Percentiles rank a stretch among this genome's conserved stretches.
Evolutionary conservation across 2,888 invertebrate species (phyloP).

Genomic region (Tenthredo amoena): DNA sequence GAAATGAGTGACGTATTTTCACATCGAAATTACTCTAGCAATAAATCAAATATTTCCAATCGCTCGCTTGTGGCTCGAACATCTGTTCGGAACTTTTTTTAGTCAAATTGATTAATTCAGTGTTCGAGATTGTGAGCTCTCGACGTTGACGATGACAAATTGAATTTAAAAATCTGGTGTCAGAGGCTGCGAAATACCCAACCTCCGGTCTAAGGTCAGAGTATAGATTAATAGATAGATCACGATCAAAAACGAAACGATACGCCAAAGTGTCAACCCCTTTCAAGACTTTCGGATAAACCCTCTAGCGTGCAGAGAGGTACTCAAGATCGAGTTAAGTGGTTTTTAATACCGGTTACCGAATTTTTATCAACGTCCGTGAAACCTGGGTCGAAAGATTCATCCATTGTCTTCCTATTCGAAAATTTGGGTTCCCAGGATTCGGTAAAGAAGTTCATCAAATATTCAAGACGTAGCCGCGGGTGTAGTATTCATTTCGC

Average conservation of each 20-base stretch:
- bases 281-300: background rate
- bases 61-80: background rate
- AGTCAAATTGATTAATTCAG: constrained; percentile 28
- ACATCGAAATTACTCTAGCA: background rate
- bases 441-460: no score
- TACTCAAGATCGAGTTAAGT: background rate
- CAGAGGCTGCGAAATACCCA: background rate
- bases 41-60: background rate
- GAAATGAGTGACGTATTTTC: background rate
- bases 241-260: background rate
- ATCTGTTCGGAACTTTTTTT: background rate
- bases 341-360: background rate
- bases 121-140: background rate
- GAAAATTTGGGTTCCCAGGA: background rate
- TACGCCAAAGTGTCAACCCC: background rate
- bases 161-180: constrained; percentile 13
- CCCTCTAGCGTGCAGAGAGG: background rate
- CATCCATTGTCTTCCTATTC: background rate
- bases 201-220: background rate
- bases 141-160: constrained; percentile 40
- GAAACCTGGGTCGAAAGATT: background rate
- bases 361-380: background rate
- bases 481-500: background rate
- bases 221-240: constrained; percentile 38
- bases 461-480: no score